Base-by-base conservation (phyloP, 1,140 invertebrate species). In the Drosophila elegans region DNA sequence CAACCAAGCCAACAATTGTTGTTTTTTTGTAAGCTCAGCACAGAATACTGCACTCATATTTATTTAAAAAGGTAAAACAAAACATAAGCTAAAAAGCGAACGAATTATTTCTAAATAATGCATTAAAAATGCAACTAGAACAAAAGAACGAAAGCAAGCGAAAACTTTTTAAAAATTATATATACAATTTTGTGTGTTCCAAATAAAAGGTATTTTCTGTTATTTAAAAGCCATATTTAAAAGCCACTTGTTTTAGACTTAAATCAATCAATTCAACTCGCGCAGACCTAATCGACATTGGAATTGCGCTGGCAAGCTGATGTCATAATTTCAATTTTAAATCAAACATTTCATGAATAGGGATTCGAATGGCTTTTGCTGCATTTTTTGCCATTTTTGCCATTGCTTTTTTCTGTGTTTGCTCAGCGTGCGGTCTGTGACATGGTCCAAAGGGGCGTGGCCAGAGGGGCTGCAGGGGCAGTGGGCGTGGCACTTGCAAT, bases 401-500 rank as follows among this genome's bases (percentile, higher is more conserved):
- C 27, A 67, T 39, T 4, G 16, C 6, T 41, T 53, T 63, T 57
- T 54, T 48, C 62, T 45, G 32, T 54, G 25, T 64, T 61, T 72
- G 63, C 83, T 63, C 79, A 88, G 82, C 83, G 29, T 88, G 82
- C 72, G 74, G 74, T 76, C 68, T 55, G 62, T 36, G 59, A 42
- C 52, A 32, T 59, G 48, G 21, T 45, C 45, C 32, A 36, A 52
- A 21, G 49, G 49, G 48, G 48, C 46, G 48, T 51, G 48, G 29
- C 7, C 12, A 41, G 11, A 32, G 56, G 16, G 48, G 32, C 59
- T 73, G 29, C 29, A 4, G 29, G 4, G 55, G 39, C 25, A 32
- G 25, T 59, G 36, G 44, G 36, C 44, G 39, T 44, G 49, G 62
- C 64, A 57, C 44, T 38, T 46, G 56, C 73, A 61, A 66, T 85